Percentiles rank a stretch among this genome's conserved stretches.
Conservation (phyloP, 1,140 invertebrate species). For the Caenorhabditis latens region DNA sequence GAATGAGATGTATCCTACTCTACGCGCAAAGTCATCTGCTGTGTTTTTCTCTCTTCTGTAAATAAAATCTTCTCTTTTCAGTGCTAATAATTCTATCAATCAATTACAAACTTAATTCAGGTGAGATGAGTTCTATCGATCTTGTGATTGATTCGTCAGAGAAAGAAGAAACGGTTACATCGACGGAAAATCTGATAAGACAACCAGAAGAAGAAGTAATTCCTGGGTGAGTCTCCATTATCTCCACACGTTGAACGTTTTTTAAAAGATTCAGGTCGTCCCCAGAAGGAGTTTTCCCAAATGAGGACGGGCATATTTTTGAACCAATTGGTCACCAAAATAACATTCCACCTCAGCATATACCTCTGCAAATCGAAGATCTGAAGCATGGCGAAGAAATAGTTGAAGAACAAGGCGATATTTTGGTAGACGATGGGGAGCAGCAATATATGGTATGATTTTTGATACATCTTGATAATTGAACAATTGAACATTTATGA, state of each 20-base stretch:
- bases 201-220: neutral
- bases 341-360: neutral
- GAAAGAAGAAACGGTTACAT: constrained; percentile 9
- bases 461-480: too few relatives aligned
- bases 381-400: constrained; percentile 31
- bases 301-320: neutral
- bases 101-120: neutral
- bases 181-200: neutral
- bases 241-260: too few relatives aligned
- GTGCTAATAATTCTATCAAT: neutral
- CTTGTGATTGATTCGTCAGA: constrained; percentile 4
- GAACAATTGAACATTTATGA: too few relatives aligned
- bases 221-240: neutral
- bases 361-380: neutral
- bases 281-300: constrained; percentile 8
- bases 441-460: constrained; percentile 24
- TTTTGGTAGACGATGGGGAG: constrained; percentile 18
- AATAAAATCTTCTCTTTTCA: neutral
- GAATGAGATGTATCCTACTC: neutral
- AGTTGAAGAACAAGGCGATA: neutral
- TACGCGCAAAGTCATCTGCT: neutral
- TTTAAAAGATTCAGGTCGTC: neutral
- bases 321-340: neutral
- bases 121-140: neutral
- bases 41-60: neutral